phyloP scores from a whole-genome alignment of 2,797 vertebrate species.

The Rhinatrema bivittatum region DNA sequence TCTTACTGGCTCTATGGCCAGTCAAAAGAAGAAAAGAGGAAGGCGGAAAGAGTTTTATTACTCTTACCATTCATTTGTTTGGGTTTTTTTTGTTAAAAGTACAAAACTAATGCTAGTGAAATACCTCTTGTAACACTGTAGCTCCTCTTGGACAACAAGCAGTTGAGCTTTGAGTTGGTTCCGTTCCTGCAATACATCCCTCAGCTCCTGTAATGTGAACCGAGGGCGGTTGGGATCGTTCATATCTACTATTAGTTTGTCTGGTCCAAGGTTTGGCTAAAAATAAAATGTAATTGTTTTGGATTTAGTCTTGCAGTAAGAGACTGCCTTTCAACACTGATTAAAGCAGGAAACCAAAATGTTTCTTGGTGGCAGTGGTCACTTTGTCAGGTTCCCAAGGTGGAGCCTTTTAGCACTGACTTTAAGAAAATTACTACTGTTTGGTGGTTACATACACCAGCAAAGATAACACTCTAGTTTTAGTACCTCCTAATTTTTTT shows the following conservation, averaged over 20 bases:
- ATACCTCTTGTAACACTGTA: slow-evolving; percentile 87
- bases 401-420: no score
- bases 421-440: no score
- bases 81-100: not conserved
- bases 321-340: no score
- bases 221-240: slow-evolving; percentile 85
- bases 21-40: not conserved
- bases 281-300: not conserved
- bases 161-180: slow-evolving; percentile 91
- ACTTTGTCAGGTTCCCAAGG: no score
- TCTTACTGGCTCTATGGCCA: no score
- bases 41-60: not conserved
- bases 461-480: no score
- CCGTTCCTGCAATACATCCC: slow-evolving; percentile 90
- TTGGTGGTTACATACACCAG: no score
- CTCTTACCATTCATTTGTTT: not conserved
- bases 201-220: slow-evolving; percentile 93
- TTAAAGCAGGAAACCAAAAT: no score
- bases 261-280: slow-evolving; percentile 66
- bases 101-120: no score
- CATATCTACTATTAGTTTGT: slow-evolving; percentile 84
- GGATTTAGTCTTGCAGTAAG: not conserved
- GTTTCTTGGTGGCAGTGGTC: no score
- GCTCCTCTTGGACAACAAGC: slow-evolving; percentile 82
- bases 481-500: no score